phyloP scores from a whole-genome alignment of 2,888 invertebrate species.

The Oscheius onirici region DNA sequence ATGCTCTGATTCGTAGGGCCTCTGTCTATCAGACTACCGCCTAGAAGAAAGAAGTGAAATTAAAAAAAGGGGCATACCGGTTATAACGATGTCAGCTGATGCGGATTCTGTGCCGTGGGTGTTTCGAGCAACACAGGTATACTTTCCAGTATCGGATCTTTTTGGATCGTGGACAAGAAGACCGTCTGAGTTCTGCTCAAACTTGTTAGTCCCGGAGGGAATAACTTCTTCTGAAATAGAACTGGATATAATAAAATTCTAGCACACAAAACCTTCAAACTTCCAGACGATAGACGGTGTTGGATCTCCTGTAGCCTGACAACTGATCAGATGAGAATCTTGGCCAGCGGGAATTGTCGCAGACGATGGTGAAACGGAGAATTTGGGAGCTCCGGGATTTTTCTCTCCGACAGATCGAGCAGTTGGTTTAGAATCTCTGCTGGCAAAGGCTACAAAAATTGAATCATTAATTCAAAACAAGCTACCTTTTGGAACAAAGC shows the following conservation, averaged over 20 bases:
- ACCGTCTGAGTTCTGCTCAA: slow-evolving; percentile 16
- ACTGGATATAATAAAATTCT: neutral
- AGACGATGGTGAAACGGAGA: slow-evolving; percentile 81
- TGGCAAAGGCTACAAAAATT: slow-evolving; percentile 10
- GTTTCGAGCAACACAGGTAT: slow-evolving; percentile 74
- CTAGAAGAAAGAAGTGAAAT: slow-evolving; percentile 74
- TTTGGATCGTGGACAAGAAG: slow-evolving; percentile 52
- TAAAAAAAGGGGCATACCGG: neutral
- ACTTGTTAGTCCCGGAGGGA: slow-evolving; percentile 7
- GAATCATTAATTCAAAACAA: neutral
- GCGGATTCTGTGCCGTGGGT: slow-evolving; percentile 71
- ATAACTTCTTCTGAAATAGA: slow-evolving; percentile 25
- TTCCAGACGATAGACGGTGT: slow-evolving; percentile 90
- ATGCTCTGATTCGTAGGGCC: slow-evolving; percentile 78
- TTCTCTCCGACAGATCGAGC: neutral
- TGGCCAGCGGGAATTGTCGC: slow-evolving; percentile 90
- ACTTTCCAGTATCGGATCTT: slow-evolving; percentile 71
- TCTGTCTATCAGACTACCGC: slow-evolving; percentile 84
- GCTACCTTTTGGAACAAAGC: slow-evolving; percentile 53
- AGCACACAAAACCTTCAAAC: slow-evolving; percentile 80
- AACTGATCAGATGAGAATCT: slow-evolving; percentile 84
- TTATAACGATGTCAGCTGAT: slow-evolving; percentile 53
- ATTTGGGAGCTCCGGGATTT: neutral
- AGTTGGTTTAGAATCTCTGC: slow-evolving; percentile 2
- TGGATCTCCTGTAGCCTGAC: slow-evolving; percentile 89